Conservation (phyloP, 2,113 vertebrate species). For the Alexandromys fortis region DNA sequence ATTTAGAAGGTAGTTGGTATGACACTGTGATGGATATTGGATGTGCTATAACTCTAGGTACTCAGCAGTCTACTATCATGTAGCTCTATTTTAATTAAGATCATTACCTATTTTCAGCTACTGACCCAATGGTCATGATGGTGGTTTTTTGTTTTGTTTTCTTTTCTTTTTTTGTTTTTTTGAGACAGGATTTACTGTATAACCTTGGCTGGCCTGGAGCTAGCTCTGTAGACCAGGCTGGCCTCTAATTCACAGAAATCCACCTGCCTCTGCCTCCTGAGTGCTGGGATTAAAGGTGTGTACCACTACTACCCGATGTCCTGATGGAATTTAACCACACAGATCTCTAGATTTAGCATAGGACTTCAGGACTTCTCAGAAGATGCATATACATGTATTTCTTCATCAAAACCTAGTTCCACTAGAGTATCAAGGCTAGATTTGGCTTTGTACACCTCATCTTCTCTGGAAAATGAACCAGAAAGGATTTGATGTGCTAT, state of each 20-base stretch:
- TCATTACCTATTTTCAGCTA: background rate
- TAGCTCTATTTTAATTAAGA: constrained; percentile 9
- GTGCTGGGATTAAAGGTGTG: too few species aligned
- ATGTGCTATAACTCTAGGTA: background rate
- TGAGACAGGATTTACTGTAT: too few species aligned
- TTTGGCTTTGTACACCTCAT: background rate
- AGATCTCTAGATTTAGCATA: background rate
- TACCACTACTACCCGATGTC: background rate
- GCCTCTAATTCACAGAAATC: too few species aligned
- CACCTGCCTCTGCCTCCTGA: too few species aligned
- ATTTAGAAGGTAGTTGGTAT: background rate
- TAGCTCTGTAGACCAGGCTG: too few species aligned
- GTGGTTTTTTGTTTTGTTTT: too few species aligned
- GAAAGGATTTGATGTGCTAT: background rate
- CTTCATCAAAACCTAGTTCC: background rate
- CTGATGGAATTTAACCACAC: constrained; percentile 18
- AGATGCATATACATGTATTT: background rate
- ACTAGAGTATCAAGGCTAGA: background rate
- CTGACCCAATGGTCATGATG: background rate
- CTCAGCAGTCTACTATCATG: background rate
- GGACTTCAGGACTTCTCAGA: background rate
- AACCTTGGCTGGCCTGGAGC: too few species aligned
- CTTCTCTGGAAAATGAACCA: background rate
- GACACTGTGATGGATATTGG: background rate
- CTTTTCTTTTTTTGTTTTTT: too few species aligned